Percentiles rank a stretch among this genome's conserved stretches.
Evolutionary conservation across 2,888 invertebrate genomes (phyloP).

Genomic region (Leptopterna dolabrata): DNA sequence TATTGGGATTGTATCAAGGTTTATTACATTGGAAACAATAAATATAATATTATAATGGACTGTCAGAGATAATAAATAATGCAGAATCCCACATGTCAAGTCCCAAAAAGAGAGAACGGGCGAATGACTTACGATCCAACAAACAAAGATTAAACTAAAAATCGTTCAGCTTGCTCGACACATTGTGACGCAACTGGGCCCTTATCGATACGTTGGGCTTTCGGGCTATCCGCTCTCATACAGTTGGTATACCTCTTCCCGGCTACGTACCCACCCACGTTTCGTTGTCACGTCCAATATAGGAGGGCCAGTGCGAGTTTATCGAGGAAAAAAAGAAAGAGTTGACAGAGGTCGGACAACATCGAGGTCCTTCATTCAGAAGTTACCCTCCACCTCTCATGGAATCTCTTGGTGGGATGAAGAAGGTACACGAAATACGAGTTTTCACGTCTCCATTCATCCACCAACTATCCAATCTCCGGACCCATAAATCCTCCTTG

Average conservation of each 20-base stretch:
- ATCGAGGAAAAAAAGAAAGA: background rate
- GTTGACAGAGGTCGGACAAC: background rate
- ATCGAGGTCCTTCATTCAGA: background rate
- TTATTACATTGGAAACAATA: no score
- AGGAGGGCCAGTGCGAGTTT: background rate
- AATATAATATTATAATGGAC: no score
- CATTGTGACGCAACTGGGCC: no score
- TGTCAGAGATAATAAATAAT: no score
- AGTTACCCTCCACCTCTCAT: no score
- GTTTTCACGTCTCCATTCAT: background rate
- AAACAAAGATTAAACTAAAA: no score
- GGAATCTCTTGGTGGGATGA: background rate
- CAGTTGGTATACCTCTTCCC: background rate
- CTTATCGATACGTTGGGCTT: no score
- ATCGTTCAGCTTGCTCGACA: no score
- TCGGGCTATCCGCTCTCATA: background rate
- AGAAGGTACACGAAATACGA: background rate
- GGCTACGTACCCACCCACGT: background rate
- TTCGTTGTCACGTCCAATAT: background rate
- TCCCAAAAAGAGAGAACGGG: no score
- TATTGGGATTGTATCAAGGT: no score
- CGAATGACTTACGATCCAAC: no score
- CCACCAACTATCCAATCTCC: constrained; percentile 13
- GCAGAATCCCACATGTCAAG: no score
- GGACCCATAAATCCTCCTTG: background rate